Evolutionary conservation across 1,140 invertebrate species (phyloP).

Genomic region (Leptinotarsa texana): DNA sequence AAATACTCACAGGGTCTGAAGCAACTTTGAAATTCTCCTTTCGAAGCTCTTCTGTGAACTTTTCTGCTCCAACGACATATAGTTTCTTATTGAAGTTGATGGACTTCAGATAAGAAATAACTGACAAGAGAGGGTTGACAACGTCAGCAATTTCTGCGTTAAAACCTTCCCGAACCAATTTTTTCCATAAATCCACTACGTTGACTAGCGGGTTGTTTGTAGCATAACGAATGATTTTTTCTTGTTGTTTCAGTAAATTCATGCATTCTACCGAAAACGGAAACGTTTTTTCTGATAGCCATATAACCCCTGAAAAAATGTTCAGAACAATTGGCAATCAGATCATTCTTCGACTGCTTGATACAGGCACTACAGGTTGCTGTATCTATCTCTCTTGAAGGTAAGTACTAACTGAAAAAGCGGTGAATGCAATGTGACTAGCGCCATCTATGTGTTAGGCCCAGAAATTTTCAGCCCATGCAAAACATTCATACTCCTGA

Average conservation of each 20-base stretch:
- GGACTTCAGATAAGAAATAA: constrained; percentile 44
- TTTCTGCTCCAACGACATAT: constrained; percentile 38
- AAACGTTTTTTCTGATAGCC: constrained; percentile 31
- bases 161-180: constrained; percentile 33
- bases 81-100: constrained; percentile 48
- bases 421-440: too few relatives aligned
- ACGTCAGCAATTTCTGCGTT: constrained; percentile 34
- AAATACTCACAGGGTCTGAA: constrained; percentile 11
- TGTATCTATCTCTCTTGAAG: too few relatives aligned
- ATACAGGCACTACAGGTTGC: too few relatives aligned
- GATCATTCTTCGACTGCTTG: too few relatives aligned
- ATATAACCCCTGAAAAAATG: constrained; percentile 41
- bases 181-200: constrained; percentile 26
- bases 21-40: constrained; percentile 35
- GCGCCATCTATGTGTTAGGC: too few relatives aligned
- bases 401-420: too few relatives aligned
- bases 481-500: too few relatives aligned
- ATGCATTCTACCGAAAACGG: constrained; percentile 42
- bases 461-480: too few relatives aligned
- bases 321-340: too few relatives aligned
- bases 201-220: constrained; percentile 47
- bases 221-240: constrained; percentile 48
- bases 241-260: constrained; percentile 37
- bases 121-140: constrained; percentile 35
- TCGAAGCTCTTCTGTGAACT: constrained; percentile 38